Evolutionary conservation across 1,140 invertebrate species (phyloP).

Genomic region (Probaryconus sp.): DNA sequence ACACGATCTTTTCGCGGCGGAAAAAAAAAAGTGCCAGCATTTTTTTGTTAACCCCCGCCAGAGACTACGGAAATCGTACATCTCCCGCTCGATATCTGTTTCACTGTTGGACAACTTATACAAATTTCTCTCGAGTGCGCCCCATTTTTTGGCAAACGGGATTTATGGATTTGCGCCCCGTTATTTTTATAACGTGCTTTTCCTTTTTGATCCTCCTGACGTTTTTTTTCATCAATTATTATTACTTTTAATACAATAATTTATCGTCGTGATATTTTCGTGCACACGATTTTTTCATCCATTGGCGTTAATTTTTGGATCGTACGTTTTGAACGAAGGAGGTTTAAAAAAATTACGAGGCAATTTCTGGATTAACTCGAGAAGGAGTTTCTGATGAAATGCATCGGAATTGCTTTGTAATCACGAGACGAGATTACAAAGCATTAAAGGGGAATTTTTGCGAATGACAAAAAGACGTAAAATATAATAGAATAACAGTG

Average conservation of each 20-base stretch:
- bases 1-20: slow-evolving; percentile 21
- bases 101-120: slow-evolving; percentile 40
- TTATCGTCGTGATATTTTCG: too few relatives aligned
- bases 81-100: slow-evolving; percentile 48
- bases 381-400: slow-evolving; percentile 26
- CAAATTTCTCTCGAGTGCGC: slow-evolving; percentile 41
- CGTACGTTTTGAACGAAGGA: too few relatives aligned
- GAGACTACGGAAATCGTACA: slow-evolving; percentile 46
- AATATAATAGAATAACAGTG: slow-evolving; percentile 29
- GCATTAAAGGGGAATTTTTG: slow-evolving; percentile 26
- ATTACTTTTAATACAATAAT: too few relatives aligned
- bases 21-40: slow-evolving; percentile 12
- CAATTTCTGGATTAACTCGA: slow-evolving; percentile 19
- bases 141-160: too few relatives aligned
- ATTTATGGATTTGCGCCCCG: too few relatives aligned
- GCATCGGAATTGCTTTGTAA: slow-evolving; percentile 33
- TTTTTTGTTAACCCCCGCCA: slow-evolving; percentile 25
- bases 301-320: too few relatives aligned
- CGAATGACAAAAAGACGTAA: slow-evolving; percentile 16
- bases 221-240: too few relatives aligned
- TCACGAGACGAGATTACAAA: slow-evolving; percentile 22
- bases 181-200: too few relatives aligned
- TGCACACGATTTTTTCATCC: too few relatives aligned
- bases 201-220: too few relatives aligned
- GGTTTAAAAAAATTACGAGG: too few relatives aligned